Evolutionary conservation across 1,140 invertebrate species (phyloP).

Genomic region (Amphibalanus amphitrite): DNA sequence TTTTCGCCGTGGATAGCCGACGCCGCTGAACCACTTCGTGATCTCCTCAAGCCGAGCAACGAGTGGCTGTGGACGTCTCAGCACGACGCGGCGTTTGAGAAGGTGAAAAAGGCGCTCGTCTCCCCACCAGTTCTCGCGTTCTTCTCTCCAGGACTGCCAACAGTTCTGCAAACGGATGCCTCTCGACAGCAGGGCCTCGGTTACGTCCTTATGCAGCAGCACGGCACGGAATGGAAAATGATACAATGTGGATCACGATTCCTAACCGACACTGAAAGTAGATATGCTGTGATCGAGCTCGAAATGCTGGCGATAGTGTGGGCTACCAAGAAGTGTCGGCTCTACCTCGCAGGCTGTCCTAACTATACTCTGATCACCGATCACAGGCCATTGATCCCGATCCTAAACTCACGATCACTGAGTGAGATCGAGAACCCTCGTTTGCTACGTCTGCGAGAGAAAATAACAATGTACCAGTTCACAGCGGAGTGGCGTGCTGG

Average conservation of each 20-base stretch:
- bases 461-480: constrained; percentile 2
- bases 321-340: constrained; percentile 12
- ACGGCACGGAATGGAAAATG: constrained; percentile 5
- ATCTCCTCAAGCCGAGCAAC: constrained; percentile 10
- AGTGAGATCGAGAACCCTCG: constrained; percentile 10
- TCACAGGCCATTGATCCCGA: constrained; percentile 12
- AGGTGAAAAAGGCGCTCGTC: constrained; percentile 3
- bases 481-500: constrained; percentile 7
- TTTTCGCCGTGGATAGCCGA: no score
- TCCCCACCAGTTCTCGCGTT: constrained; percentile 8
- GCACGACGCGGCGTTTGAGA: constrained; percentile 7
- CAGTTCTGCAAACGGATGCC: neutral
- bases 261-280: constrained; percentile 9
- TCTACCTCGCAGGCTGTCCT: constrained; percentile 9
- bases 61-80: constrained; percentile 9
- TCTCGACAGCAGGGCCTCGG: neutral
- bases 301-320: no score
- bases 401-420: constrained; percentile 8
- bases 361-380: constrained; percentile 11
- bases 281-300: constrained; percentile 10
- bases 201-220: constrained; percentile 7
- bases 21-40: neutral
- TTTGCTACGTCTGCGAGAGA: neutral
- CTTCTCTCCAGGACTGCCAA: constrained; percentile 3
- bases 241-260: no score